phyloP scores from a whole-genome alignment of 2,113 vertebrate genomes.

The Sebastes schlegelii region DNA sequence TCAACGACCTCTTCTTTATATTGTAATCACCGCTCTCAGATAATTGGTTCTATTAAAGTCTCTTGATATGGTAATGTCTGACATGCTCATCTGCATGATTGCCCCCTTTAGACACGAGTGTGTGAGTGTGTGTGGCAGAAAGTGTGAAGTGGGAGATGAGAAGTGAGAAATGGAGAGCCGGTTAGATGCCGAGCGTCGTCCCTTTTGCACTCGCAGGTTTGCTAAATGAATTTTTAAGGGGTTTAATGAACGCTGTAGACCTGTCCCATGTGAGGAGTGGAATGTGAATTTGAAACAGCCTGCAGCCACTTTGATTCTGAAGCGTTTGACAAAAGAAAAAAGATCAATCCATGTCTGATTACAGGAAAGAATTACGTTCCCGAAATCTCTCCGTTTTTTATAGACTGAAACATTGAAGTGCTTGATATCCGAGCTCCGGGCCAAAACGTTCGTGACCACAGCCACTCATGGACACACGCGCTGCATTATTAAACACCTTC shows the following conservation, averaged over 20 bases:
- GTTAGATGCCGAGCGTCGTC: background rate
- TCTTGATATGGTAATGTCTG: slow-evolving; percentile 77
- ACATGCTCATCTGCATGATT: slow-evolving; percentile 72
- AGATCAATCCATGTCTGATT: slow-evolving; percentile 19
- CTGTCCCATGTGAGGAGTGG: background rate
- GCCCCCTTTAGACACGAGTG: slow-evolving; percentile 35
- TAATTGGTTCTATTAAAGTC: slow-evolving; percentile 77
- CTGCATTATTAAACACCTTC: slow-evolving; percentile 54
- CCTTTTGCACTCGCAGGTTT: background rate
- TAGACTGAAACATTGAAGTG: slow-evolving; percentile 45
- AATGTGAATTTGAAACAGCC: slow-evolving; percentile 9
- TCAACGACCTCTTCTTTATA: slow-evolving; percentile 70
- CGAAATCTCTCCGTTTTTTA: slow-evolving; percentile 30
- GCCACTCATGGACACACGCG: slow-evolving; percentile 8
- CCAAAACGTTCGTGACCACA: background rate
- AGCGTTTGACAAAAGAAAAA: slow-evolving; percentile 26
- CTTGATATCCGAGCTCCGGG: slow-evolving; percentile 34
- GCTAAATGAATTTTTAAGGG: slow-evolving; percentile 16
- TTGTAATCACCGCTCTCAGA: slow-evolving; percentile 61
- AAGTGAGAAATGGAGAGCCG: slow-evolving; percentile 1
- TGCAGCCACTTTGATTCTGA: background rate
- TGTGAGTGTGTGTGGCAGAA: slow-evolving; percentile 5
- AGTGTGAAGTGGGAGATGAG: slow-evolving; percentile 4
- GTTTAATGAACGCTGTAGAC: slow-evolving; percentile 13
- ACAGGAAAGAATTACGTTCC: slow-evolving; percentile 32